Evolutionary conservation across 2,888 invertebrate species (phyloP).

Genomic region (Aphidoletes aphidimyza): DNA sequence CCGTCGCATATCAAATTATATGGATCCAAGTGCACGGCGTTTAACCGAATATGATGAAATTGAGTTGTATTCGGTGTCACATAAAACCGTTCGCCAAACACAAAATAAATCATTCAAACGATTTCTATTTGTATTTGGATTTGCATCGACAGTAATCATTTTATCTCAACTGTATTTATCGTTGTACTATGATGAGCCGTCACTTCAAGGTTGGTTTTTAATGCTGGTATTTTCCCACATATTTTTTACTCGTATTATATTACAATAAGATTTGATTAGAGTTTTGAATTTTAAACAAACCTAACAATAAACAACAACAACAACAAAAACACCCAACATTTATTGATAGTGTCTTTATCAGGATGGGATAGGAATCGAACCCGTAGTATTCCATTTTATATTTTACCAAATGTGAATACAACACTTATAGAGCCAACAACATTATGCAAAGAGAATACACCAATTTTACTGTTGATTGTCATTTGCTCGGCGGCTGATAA

Average conservation of each 20-base stretch:
- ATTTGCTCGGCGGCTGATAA: conserved; percentile 80
- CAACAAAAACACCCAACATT: not conserved
- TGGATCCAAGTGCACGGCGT: not conserved
- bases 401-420: conserved; percentile 77
- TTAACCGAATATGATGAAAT: not conserved
- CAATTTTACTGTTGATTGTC: conserved; percentile 73
- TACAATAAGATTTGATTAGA: too few relatives aligned
- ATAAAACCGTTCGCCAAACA: not conserved
- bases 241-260: not conserved
- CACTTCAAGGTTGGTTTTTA: not conserved
- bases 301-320: not conserved
- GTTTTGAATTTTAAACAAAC: not conserved
- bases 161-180: conserved; percentile 25
- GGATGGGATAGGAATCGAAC: conserved; percentile 83
- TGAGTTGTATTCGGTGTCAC: not conserved
- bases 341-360: conserved; percentile 67
- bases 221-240: not conserved
- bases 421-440: conserved; percentile 72
- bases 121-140: conserved; percentile 13
- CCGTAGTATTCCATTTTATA: conserved; percentile 77
- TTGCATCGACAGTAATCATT: not conserved
- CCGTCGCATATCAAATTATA: not conserved
- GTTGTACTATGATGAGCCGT: not conserved
- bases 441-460: not conserved
- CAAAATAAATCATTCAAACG: not conserved